Evolutionary conservation across 2,888 invertebrate genomes (phyloP), one percentile per base, ranked within the genome.

Genomic region (Limenitis camilla): DNA sequence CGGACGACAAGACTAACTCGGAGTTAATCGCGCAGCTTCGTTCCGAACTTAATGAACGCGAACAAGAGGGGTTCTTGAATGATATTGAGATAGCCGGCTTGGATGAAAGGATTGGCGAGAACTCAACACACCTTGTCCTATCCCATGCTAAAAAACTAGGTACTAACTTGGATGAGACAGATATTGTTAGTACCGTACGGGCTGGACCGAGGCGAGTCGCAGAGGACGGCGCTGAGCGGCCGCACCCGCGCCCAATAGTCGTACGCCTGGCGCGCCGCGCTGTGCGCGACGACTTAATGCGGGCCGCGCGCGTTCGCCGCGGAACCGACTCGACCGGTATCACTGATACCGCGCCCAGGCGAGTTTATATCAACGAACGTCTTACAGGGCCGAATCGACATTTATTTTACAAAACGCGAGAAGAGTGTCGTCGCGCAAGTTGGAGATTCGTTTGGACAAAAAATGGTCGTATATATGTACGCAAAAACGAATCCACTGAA

Each of bases 101-200:
- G 32, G 33, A 44, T 6, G 33, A 32, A n/a, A 40, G 29, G 29
- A 40, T n/a, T 40, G 40, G 40, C n/a, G 29, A 40, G 29, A 40
- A 40, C 4, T 29, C 29, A 27, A 29, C 29, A 9, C 40, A 40
- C 27, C 28, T 40, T 29, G n/a, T 29, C 28, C 27, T 28, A n/a
- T 40, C 29, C n/a, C 28, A 58, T 4, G 46, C 54, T 4, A 10
- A 36, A 4, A 60, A 60, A 33, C 38, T 60, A 8, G 56, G 55
- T 0, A 38, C 54, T 5, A 11, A 27, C 2, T 30, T 60, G 27
- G 56, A 55, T 5, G 51, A 52, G 9, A 44, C 49, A 9, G 60
- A 58, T 9, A 55, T 60, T n/a, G 55, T 60, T 1, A 52, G 41
- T 41, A 54, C 46, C 0, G 45, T 50, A 9, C 52, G 60, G 5